Evolutionary conservation across 2,797 vertebrate species (phyloP), one percentile per base, ranked within the genome.

Genomic region (Eurystomus glaucurus): DNA sequence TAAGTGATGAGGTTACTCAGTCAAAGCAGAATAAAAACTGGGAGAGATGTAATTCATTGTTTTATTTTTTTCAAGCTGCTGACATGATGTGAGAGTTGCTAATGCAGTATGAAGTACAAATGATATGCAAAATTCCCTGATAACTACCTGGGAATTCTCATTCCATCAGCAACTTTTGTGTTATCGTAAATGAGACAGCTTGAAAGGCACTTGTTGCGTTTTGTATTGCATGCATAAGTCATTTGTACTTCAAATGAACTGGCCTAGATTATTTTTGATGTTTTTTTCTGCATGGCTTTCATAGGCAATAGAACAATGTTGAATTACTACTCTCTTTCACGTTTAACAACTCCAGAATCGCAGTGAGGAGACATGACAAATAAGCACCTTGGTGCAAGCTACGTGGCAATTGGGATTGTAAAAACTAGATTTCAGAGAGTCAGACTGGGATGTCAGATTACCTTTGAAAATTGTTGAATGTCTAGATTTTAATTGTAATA

Each of bases 211-310:
- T 97, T 94, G 90, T 94, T 97, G 90, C 29, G 0, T 86, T 96
- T 96, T 94, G 74, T 93, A 60, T 78, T 95, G 91, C 92, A 76
- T 93, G 85, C 70, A 72, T 50, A 93, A 95, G 85, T 95, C 85
- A 93, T 97, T 97, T 94, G 70, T 90, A 93, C 90, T 97, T 96
- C 92, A 96, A 91, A 93, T 95, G 92, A 97, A 89, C 97, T 84
- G 60, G 58, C 29, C 74, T 87, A 77, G 78, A 85, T 95, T 74
- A 88, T 96, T 96, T 96, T 82, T 85, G 64, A 94, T 43, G 6
- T 0, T 8, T 72, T 88, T 86, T 62, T 61, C 85, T 96, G 79
- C 90, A 39, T 39, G 72, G 41, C 85, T 93, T 95, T 76, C 66
- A 21, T 93, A 90, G 88, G 91, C 79, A 57, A 19, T 88, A 79